Conservation (phyloP, 2,113 vertebrate genomes). For the Gymnarchus niloticus region DNA sequence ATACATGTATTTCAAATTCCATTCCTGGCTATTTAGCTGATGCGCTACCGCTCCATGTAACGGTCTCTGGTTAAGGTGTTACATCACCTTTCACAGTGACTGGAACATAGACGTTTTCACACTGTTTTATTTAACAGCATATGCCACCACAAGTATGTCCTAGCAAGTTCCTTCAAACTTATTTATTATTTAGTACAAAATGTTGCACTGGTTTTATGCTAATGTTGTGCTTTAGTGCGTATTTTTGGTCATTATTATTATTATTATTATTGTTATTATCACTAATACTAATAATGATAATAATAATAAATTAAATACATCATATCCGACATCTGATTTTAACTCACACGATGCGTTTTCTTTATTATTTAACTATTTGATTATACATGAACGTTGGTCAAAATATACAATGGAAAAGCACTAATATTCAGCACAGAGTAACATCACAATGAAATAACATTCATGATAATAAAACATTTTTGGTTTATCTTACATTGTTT, state of each 20-base stretch:
- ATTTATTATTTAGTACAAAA: conserved; percentile 49
- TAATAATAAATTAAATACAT: conserved; percentile 54
- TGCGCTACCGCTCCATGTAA: background rate
- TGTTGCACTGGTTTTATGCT: conserved; percentile 60
- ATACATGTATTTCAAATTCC: conserved; percentile 32
- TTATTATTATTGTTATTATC: conserved; percentile 58
- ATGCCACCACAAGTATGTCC: conserved; percentile 59
- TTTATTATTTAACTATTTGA: conserved; percentile 22
- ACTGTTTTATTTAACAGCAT: conserved; percentile 51
- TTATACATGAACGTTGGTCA: conserved; percentile 13
- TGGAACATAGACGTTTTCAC: conserved; percentile 47
- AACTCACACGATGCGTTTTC: conserved; percentile 31
- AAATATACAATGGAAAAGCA: conserved; percentile 24
- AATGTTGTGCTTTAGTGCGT: conserved; percentile 59
- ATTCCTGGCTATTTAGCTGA: background rate
- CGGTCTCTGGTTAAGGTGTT: conserved; percentile 32
- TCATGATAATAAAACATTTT: conserved; percentile 38
- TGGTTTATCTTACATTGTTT: conserved; percentile 34
- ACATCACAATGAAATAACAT: conserved; percentile 7
- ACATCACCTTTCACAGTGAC: conserved; percentile 28
- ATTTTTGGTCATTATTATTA: conserved; percentile 60
- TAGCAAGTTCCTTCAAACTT: conserved; percentile 49
- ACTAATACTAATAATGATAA: conserved; percentile 39
- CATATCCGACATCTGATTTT: conserved; percentile 44
- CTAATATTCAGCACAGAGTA: conserved; percentile 13